These are phyloP conservation scores for Trachelus tabidus DNA, from an alignment of 2,888 invertebrate species.

Conservation along the genomic window DNA sequence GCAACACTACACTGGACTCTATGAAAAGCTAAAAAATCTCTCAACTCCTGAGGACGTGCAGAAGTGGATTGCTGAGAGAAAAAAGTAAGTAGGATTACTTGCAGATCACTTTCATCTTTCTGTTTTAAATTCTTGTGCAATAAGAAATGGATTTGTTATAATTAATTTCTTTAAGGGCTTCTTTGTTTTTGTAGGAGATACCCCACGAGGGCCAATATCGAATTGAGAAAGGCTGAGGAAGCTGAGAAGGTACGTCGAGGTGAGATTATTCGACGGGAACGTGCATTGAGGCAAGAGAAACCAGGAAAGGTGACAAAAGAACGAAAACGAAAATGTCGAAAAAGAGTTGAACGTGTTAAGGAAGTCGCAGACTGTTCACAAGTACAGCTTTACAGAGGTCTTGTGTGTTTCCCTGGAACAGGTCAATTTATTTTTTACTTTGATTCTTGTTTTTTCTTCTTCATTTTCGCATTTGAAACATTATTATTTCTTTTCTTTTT, in stretches of 20 bases:
- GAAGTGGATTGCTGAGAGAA: conserved; percentile 87
- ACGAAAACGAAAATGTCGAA: conserved; percentile 56
- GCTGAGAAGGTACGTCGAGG: conserved; percentile 80
- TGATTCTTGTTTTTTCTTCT: background rate
- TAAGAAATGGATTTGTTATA: conserved; percentile 2
- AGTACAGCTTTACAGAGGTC: conserved; percentile 51
- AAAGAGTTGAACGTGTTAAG: background rate
- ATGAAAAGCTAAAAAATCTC: conserved; percentile 79
- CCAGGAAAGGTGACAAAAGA: conserved; percentile 63
- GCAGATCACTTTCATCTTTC: background rate
- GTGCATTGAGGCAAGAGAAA: conserved; percentile 23
- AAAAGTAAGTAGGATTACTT: conserved; percentile 64
- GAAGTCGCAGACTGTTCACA: background rate
- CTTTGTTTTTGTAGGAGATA: conserved; percentile 69
- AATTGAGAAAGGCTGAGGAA: conserved; percentile 72
- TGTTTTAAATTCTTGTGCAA: background rate
- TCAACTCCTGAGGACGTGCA: conserved; percentile 84
- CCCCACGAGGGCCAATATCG: conserved; percentile 79
- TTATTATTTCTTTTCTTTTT: background rate
- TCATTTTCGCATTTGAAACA: background rate
- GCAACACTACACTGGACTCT: conserved; percentile 88
- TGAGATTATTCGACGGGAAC: conserved; percentile 71
- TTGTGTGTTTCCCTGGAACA: conserved; percentile 69
- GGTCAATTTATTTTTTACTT: conserved; percentile 50
- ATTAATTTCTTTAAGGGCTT: conserved; percentile 6